phyloP scores from a whole-genome alignment of 92 coral and sea anemone species.

The Zoanthus gigantus region DNA sequence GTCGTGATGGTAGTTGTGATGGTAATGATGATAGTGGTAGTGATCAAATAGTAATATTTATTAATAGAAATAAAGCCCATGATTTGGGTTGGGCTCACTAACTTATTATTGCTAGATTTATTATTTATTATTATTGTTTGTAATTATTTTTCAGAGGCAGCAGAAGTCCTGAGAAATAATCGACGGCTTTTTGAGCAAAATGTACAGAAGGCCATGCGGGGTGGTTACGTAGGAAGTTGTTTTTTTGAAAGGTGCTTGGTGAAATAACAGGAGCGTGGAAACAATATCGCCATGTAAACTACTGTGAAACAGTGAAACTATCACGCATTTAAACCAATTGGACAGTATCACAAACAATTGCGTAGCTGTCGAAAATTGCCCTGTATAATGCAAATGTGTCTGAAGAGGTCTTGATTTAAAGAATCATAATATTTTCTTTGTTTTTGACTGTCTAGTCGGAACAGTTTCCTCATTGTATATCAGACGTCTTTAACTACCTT shows the following conservation, averaged over 20 bases:
- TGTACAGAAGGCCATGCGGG: slow-evolving; percentile 97
- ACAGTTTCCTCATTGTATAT: no score
- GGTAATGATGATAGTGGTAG: no score
- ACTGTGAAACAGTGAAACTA: neutral
- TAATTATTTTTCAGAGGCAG: slow-evolving; percentile 78
- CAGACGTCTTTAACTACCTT: no score
- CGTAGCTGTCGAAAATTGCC: neutral
- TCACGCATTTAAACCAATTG: neutral
- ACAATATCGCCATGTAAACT: neutral
- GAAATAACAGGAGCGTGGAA: slow-evolving; percentile 47
- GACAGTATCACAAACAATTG: neutral
- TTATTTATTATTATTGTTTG: no score
- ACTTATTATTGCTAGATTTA: no score
- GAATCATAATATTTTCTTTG: neutral
- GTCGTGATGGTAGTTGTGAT: no score
- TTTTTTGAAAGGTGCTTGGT: slow-evolving; percentile 93
- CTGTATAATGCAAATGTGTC: neutral
- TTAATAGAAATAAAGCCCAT: no score
- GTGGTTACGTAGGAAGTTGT: slow-evolving; percentile 94
- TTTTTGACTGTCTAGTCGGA: no score
- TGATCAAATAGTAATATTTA: no score
- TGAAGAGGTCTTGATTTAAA: neutral
- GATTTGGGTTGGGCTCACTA: no score
- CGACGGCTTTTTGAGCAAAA: slow-evolving; percentile 98
- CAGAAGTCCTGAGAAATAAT: slow-evolving; percentile 93